Evolutionary conservation across 2,797 vertebrate genomes (phyloP).

Genomic region (Lagodon rhomboides): DNA sequence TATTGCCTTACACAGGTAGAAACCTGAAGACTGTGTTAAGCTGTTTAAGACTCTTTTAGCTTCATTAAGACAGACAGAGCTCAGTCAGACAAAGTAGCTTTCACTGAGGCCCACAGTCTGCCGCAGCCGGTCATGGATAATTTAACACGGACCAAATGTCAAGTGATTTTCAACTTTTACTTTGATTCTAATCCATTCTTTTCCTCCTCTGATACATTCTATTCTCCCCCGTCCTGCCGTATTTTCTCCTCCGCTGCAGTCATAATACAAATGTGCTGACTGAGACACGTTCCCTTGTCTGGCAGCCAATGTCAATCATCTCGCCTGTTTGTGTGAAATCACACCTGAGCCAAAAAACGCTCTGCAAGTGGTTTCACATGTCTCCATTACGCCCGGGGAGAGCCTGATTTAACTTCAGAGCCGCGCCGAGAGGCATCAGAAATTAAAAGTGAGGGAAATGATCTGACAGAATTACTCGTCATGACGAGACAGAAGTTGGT

Average conservation of each 20-base stretch:
- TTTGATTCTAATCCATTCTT: conserved; percentile 66
- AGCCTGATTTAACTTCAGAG: conserved; percentile 65
- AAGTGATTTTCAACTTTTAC: conserved; percentile 79
- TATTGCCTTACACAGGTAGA: conserved; percentile 87
- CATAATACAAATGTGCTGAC: conserved; percentile 65
- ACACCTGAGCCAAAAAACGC: conserved; percentile 70
- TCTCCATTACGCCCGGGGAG: conserved; percentile 63
- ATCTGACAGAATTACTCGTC: conserved; percentile 59
- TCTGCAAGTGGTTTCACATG: conserved; percentile 69
- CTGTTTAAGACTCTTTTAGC: conserved; percentile 88
- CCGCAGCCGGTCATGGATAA: conserved; percentile 78
- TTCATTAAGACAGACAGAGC: conserved; percentile 86
- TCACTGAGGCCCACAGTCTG: conserved; percentile 79
- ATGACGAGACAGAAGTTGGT: conserved; percentile 60
- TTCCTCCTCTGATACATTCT: conserved; percentile 21
- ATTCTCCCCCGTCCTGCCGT: conserved; percentile 8
- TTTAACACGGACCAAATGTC: conserved; percentile 83
- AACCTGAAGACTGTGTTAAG: conserved; percentile 87
- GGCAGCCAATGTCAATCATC: conserved; percentile 68
- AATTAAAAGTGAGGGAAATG: conserved; percentile 63
- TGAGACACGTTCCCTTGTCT: conserved; percentile 54
- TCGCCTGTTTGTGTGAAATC: conserved; percentile 72
- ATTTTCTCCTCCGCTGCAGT: conserved; percentile 19
- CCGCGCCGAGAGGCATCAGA: conserved; percentile 43
- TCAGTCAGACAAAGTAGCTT: conserved; percentile 85